phyloP scores from a whole-genome alignment of 1,140 invertebrate genomes.

The Ips typographus region DNA sequence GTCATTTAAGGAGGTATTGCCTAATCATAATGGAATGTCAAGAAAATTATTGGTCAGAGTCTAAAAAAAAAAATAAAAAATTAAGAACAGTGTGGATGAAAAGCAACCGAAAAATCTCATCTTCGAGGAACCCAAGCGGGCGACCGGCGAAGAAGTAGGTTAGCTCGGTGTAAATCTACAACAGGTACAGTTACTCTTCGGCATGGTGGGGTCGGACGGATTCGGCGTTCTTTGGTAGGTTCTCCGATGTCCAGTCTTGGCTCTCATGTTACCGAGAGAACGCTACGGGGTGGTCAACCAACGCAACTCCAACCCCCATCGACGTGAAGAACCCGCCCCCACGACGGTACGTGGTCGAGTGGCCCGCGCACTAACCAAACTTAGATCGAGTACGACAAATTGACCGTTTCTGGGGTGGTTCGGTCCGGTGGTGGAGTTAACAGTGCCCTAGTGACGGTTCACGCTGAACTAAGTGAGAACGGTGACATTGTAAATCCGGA shows the following conservation, averaged over 20 bases:
- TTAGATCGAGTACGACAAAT: not conserved
- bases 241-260: slow-evolving; percentile 45
- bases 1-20: no score
- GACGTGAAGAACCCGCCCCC: slow-evolving; percentile 12
- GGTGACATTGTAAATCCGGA: not conserved
- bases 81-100: no score
- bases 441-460: no score
- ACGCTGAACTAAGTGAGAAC: no score
- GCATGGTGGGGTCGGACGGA: slow-evolving; percentile 43
- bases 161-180: slow-evolving; percentile 50
- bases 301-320: slow-evolving; percentile 29
- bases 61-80: no score
- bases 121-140: slow-evolving; percentile 31
- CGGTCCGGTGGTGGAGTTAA: not conserved
- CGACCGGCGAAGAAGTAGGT: slow-evolving; percentile 46
- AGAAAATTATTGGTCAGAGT: no score
- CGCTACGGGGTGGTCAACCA: slow-evolving; percentile 31
- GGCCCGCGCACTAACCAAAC: not conserved
- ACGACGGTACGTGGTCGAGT: not conserved
- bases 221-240: slow-evolving; percentile 44
- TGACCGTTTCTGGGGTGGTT: not conserved
- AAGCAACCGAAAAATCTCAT: slow-evolving; percentile 30
- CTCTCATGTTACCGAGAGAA: slow-evolving; percentile 37
- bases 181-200: slow-evolving; percentile 52
- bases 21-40: no score